phyloP scores from a whole-genome alignment of 2,888 invertebrate species.

The Diabrotica balteata region DNA sequence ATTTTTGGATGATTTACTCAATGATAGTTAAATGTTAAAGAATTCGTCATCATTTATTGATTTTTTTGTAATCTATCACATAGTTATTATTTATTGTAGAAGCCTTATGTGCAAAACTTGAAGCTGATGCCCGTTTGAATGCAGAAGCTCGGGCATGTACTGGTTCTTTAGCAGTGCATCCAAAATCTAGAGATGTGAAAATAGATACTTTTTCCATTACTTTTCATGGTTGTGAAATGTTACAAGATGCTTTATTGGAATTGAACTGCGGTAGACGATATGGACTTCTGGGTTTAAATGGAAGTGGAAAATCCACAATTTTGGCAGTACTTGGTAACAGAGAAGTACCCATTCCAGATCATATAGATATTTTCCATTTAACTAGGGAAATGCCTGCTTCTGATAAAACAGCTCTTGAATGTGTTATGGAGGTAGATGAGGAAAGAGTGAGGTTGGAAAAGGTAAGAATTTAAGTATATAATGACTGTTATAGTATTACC shows the following conservation, averaged over 20 bases:
- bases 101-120: slow-evolving; percentile 84
- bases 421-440: slow-evolving; percentile 98
- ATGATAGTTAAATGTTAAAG: no score
- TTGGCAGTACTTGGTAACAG: slow-evolving; percentile 90
- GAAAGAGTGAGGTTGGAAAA: slow-evolving; percentile 82
- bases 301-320: slow-evolving; percentile 97
- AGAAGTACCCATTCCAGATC: slow-evolving; percentile 94
- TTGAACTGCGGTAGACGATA: slow-evolving; percentile 97
- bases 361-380: slow-evolving; percentile 97
- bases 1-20: no score
- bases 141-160: slow-evolving; percentile 94
- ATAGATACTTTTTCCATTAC: slow-evolving; percentile 96
- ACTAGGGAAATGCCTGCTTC: slow-evolving; percentile 98
- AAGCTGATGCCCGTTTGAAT: slow-evolving; percentile 89
- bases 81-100: slow-evolving; percentile 63
- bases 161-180: slow-evolving; percentile 93
- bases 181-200: slow-evolving; percentile 94
- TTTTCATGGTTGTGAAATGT: slow-evolving; percentile 95
- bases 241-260: slow-evolving; percentile 95
- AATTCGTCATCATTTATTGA: no score
- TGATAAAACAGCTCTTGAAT: slow-evolving; percentile 92
- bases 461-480: slow-evolving; percentile 57
- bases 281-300: slow-evolving; percentile 96
- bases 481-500: neutral
- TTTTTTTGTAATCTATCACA: no score